Evolutionary conservation across 2,888 invertebrate species (phyloP).

Genomic region (Oasisia sp.): DNA sequence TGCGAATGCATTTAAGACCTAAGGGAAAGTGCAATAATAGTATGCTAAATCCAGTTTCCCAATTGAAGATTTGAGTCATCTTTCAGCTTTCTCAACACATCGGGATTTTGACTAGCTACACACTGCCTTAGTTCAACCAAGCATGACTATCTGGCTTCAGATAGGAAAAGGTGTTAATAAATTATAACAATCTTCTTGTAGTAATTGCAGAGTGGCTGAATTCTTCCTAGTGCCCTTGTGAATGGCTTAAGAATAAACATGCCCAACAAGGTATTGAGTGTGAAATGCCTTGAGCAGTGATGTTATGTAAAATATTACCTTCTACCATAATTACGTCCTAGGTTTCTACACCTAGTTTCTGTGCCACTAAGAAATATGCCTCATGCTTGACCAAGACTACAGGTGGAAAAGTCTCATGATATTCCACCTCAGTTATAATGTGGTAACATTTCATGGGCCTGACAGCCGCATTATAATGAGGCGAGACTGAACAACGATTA

Average conservation of each 20-base stretch:
- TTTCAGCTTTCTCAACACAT: background rate
- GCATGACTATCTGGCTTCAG: too few species aligned
- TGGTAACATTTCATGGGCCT: too few species aligned
- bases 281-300: background rate
- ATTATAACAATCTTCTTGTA: background rate
- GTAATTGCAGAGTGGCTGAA: background rate
- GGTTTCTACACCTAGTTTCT: background rate
- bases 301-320: background rate
- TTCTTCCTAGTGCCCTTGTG: background rate
- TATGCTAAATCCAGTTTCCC: too few species aligned
- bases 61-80: background rate
- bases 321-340: background rate
- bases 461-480: too few species aligned
- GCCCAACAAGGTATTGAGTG: background rate
- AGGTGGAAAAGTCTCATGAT: too few species aligned
- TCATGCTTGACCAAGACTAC: background rate
- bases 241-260: background rate
- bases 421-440: too few species aligned
- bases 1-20: background rate
- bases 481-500: too few species aligned
- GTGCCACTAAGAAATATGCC: background rate
- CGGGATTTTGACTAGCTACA: background rate
- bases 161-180: background rate
- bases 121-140: background rate
- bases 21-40: too few species aligned